These are phyloP conservation scores for Coryphaenoides rupestris DNA, from an alignment of 2,113 vertebrate species.

Conservation along the genomic window DNA sequence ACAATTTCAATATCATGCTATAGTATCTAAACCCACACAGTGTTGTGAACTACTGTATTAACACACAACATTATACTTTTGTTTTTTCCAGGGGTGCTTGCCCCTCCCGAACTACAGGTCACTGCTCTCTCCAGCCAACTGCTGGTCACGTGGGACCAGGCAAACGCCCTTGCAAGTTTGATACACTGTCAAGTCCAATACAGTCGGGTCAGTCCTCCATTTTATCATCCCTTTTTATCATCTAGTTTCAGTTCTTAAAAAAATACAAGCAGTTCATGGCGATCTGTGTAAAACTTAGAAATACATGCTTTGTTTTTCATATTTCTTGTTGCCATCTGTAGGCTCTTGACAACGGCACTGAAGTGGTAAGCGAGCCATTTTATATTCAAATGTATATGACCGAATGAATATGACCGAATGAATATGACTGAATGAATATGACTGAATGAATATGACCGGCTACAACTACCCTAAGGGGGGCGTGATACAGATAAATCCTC, in stretches of 20 bases:
- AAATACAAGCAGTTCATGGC: no score
- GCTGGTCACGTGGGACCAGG: slow-evolving; percentile 14
- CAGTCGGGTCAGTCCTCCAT: slow-evolving; percentile 34
- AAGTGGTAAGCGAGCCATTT: background rate
- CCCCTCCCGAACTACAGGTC: background rate
- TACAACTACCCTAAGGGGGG: no score
- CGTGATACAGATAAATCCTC: no score
- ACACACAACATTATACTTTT: slow-evolving; percentile 1
- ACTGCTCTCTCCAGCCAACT: slow-evolving; percentile 1
- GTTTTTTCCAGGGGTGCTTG: slow-evolving; percentile 40
- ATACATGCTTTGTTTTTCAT: background rate
- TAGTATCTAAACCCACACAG: background rate
- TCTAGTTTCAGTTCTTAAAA: no score
- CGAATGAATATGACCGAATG: no score
- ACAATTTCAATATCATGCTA: background rate
- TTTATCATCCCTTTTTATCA: background rate
- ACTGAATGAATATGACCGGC: no score
- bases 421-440: no score
- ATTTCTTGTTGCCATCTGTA: background rate
- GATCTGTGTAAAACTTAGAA: background rate
- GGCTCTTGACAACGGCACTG: background rate
- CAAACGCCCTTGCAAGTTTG: rapidly evolving
- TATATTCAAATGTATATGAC: background rate
- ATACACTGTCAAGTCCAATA: slow-evolving; percentile 52
- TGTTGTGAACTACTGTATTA: background rate